phyloP scores from a whole-genome alignment of 2,888 invertebrate genomes.

The Volucella inflata region DNA sequence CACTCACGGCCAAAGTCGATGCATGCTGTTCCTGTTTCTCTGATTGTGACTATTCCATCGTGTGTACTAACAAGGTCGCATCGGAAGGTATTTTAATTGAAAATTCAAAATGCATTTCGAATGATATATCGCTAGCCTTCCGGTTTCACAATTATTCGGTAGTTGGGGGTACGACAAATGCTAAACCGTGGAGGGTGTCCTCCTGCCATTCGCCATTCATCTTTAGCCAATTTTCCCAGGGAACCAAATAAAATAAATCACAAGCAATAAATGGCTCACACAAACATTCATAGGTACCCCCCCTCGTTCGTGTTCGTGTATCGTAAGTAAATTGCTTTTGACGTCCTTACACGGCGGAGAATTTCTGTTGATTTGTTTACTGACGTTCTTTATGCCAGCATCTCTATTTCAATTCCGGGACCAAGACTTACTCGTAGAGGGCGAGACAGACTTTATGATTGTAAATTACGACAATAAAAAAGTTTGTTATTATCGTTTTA shows the following conservation, averaged over 20 bases:
- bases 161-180: too few species aligned
- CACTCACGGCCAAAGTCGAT: too few species aligned
- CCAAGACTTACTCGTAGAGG: not conserved
- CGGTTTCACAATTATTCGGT: constrained; percentile 18
- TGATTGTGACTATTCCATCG: not conserved
- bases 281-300: too few species aligned
- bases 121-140: constrained; percentile 35
- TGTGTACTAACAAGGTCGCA: not conserved
- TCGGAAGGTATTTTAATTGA: constrained; percentile 56
- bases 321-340: constrained; percentile 68
- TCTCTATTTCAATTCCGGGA: not conserved
- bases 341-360: constrained; percentile 55
- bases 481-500: constrained; percentile 19
- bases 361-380: constrained; percentile 70
- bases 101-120: constrained; percentile 40
- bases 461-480: constrained; percentile 70
- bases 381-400: not conserved
- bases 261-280: constrained; percentile 63
- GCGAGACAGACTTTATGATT: constrained; percentile 49
- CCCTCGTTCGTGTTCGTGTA: constrained; percentile 5
- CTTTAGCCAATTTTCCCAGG: constrained; percentile 37
- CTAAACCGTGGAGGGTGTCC: not conserved
- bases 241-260: constrained; percentile 74
- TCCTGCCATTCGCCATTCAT: not conserved
- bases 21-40: too few species aligned